phyloP scores from a whole-genome alignment of 1,140 invertebrate genomes.

The Apis dorsata region DNA sequence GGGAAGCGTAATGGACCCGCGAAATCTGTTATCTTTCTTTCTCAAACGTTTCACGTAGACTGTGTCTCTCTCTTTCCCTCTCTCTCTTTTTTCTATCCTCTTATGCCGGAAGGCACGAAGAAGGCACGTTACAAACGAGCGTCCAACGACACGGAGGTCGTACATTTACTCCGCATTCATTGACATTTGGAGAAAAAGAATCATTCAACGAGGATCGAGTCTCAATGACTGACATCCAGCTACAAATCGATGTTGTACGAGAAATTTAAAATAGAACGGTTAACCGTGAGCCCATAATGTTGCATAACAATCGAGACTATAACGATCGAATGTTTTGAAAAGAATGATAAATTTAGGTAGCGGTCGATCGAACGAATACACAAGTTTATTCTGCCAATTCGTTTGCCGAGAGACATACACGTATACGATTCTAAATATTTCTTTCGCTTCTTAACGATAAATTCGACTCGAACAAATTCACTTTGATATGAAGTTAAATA shows the following conservation, averaged over 20 bases:
- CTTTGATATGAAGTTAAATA: no score
- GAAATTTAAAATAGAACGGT: conserved; percentile 28
- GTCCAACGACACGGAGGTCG: background rate
- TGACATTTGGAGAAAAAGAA: conserved; percentile 28
- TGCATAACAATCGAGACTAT: conserved; percentile 4
- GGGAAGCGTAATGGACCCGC: conserved; percentile 5
- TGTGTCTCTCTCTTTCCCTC: conserved; percentile 8
- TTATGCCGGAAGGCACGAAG: conserved; percentile 7
- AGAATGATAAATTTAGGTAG: conserved; percentile 10
- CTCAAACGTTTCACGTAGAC: conserved; percentile 24
- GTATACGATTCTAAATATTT: no score
- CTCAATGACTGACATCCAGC: conserved; percentile 30
- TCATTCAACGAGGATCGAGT: conserved; percentile 10
- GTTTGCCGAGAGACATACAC: background rate
- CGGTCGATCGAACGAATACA: background rate
- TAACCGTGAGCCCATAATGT: background rate
- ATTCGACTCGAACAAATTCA: no score
- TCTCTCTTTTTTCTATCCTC: background rate
- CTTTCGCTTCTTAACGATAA: no score
- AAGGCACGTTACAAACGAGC: background rate
- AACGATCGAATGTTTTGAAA: background rate
- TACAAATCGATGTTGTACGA: background rate
- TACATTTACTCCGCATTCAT: conserved; percentile 10
- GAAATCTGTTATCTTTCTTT: conserved; percentile 2
- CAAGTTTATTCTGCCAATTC: background rate